Conservation (phyloP, 2,797 vertebrate genomes). For the Sus cebifrons region DNA sequence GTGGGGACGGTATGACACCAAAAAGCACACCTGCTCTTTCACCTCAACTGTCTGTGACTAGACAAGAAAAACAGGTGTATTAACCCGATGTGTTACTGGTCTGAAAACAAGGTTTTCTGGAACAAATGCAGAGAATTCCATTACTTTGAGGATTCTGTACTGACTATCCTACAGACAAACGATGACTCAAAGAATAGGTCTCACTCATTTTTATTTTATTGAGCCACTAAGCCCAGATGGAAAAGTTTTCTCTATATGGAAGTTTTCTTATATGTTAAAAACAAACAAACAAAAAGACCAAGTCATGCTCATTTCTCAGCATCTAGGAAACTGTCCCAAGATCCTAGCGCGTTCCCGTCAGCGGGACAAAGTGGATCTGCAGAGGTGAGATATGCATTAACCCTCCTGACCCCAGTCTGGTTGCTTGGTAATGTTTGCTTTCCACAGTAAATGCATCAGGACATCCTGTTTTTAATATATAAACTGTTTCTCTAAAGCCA, state of each 20-base stretch:
- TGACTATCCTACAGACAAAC: neutral
- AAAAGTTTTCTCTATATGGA: neutral
- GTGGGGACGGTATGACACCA: neutral
- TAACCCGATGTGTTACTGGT: neutral
- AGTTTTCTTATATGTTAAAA: constrained; percentile 6
- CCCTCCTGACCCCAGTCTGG: neutral
- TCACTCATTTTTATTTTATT: neutral
- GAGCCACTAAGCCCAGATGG: neutral
- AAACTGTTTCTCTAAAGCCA: neutral
- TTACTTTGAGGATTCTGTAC: neutral
- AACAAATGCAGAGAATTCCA: neutral
- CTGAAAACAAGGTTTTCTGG: neutral
- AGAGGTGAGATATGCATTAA: neutral
- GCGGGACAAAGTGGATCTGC: neutral
- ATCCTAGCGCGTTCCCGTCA: no score
- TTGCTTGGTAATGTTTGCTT: neutral
- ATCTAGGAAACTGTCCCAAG: neutral
- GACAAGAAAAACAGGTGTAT: neutral
- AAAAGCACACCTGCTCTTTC: neutral
- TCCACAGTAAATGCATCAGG: neutral
- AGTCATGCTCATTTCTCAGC: neutral
- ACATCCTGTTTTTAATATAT: neutral
- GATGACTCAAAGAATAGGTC: neutral
- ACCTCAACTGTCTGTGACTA: neutral
- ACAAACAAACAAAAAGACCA: neutral